Conservation (phyloP, 2,113 vertebrate genomes). For the Stomatorhinus ivindoensis region DNA sequence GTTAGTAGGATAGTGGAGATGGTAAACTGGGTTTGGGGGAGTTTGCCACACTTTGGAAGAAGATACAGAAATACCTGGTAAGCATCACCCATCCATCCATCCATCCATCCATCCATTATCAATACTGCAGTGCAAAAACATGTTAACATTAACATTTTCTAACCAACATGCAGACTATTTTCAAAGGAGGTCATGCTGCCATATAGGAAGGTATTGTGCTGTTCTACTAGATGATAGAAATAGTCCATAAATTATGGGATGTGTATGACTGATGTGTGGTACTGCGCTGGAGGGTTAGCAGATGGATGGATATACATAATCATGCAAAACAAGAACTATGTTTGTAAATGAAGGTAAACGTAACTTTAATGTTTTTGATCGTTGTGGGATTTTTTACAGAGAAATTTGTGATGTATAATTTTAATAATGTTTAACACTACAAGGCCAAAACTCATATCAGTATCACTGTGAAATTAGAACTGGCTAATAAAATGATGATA, state of each 20-base stretch:
- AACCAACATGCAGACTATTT: neutral
- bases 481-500: neutral
- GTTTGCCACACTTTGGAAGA: constrained; percentile 80
- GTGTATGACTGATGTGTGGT: neutral
- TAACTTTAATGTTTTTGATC: neutral
- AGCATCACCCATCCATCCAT: constrained; percentile 16
- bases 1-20: constrained; percentile 54
- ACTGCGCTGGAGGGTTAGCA: neutral
- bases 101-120: neutral
- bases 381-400: neutral
- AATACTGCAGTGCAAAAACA: neutral
- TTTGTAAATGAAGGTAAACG: neutral
- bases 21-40: constrained; percentile 70
- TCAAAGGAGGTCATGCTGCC: neutral
- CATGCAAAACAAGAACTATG: neutral
- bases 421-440: neutral
- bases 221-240: neutral
- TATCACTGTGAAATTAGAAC: neutral
- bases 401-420: neutral
- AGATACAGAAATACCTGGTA: constrained; percentile 80
- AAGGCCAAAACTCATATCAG: neutral
- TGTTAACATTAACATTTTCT: neutral
- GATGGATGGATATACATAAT: neutral
- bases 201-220: neutral
- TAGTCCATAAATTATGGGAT: neutral